A percentile compares a stretch with the other conserved stretches of the same genome.
Evolutionary conservation across 2,797 vertebrate genomes (phyloP).

Genomic region (Spea hammondii): DNA sequence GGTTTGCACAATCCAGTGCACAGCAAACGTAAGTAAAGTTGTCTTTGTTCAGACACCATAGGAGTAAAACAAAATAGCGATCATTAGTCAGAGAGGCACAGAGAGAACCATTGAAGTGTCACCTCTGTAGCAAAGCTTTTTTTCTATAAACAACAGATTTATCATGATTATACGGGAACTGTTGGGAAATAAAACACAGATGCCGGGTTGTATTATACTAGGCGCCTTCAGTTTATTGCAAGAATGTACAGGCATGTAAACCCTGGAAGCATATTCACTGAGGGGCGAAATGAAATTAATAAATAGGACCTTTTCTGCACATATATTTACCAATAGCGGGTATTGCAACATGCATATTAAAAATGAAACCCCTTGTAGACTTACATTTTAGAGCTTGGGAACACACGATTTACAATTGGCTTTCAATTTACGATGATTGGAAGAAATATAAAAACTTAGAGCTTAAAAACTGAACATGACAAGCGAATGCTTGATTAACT

Average conservation of each 20-base stretch:
- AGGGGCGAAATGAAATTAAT: too few species aligned
- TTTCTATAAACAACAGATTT: conserved; percentile 47
- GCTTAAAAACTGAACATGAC: too few species aligned
- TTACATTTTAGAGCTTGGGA: too few species aligned
- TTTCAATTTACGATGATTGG: too few species aligned
- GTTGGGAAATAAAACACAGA: conserved; percentile 36
- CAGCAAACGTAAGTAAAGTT: conserved; percentile 49
- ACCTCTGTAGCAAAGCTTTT: conserved; percentile 40
- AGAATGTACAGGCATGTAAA: background rate
- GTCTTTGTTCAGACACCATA: conserved; percentile 46
- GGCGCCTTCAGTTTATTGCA: conserved; percentile 21
- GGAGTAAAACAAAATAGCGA: conserved; percentile 36
- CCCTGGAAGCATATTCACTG: too few species aligned
- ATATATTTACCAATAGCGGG: too few species aligned
- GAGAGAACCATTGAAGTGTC: conserved; percentile 40
- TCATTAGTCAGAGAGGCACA: conserved; percentile 46
- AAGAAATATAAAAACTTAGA: too few species aligned
- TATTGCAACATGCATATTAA: too few species aligned
- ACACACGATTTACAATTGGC: too few species aligned
- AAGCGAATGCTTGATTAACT: too few species aligned
- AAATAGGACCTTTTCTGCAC: too few species aligned
- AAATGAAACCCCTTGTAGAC: too few species aligned
- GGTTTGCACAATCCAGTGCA: conserved; percentile 41
- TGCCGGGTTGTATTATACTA: conserved; percentile 26
- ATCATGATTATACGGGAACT: conserved; percentile 44